A percentile compares a stretch with the other conserved stretches of the same genome.
phyloP scores from a whole-genome alignment of 30 jellyfish, hydroid and myxozoan species.

The Aurelia coerulea region DNA sequence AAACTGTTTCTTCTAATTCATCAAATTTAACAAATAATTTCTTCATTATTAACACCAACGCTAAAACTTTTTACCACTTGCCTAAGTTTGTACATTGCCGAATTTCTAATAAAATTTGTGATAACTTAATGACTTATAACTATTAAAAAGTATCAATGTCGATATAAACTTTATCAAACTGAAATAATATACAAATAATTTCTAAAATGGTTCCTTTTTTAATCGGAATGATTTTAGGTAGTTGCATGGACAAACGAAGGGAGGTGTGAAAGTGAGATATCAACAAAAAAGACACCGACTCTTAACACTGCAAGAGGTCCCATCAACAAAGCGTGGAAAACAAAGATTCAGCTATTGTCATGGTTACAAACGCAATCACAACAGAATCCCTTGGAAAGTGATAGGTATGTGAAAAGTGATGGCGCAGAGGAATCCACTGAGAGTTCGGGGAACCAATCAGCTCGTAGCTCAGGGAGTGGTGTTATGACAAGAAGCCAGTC shows the following conservation, averaged over 20 bases:
- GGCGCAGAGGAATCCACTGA: background rate
- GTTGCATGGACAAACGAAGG: constrained; percentile 97
- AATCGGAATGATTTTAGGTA: constrained; percentile 52
- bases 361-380: constrained; percentile 60
- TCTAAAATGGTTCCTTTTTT: too few species aligned
- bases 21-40: too few species aligned
- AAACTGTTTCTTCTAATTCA: too few species aligned
- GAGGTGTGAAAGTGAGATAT: constrained; percentile 79
- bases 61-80: too few species aligned
- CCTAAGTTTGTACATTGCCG: background rate
- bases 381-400: too few species aligned
- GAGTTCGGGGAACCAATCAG: constrained; percentile 10
- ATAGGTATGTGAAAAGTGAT: background rate
- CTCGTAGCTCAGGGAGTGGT: background rate
- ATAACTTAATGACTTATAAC: too few species aligned
- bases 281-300: constrained; percentile 66
- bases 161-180: too few species aligned
- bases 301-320: constrained; percentile 15
- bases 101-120: background rate
- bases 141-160: too few species aligned
- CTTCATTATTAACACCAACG: too few species aligned
- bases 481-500: too few species aligned
- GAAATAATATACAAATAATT: too few species aligned
- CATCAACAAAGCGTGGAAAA: constrained; percentile 74
- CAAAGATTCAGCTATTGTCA: constrained; percentile 61